Conservation (phyloP, 2,797 vertebrate genomes). For the Chelmon rostratus region DNA sequence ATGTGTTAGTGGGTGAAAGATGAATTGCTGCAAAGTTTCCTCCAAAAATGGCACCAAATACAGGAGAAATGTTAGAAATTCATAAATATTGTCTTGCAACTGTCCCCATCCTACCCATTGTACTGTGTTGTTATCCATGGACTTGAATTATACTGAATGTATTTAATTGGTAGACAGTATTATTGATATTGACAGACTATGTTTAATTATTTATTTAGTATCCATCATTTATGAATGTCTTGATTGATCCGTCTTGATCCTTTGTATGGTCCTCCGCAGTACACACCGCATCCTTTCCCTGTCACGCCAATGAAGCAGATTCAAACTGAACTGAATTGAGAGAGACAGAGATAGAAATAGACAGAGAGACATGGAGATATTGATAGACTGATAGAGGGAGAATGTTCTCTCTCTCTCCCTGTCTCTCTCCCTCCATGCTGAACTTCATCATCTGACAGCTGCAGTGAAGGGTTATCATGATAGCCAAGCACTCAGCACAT, state of each 20-base stretch:
- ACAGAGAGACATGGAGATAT: conserved; percentile 62
- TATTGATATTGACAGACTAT: conserved; percentile 52
- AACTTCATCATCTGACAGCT: conserved; percentile 69
- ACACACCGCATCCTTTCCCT: conserved; percentile 32
- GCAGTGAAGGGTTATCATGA: conserved; percentile 66
- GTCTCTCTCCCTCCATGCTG: conserved; percentile 51
- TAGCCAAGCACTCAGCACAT: conserved; percentile 53
- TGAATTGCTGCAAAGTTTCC: neutral
- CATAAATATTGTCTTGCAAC: neutral
- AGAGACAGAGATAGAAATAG: conserved; percentile 68
- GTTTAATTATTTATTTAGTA: conserved; percentile 52
- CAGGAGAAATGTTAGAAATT: neutral
- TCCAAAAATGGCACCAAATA: conserved; percentile 5
- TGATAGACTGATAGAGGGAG: conserved; percentile 66
- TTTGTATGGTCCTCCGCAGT: conserved; percentile 44
- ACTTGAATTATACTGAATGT: conserved; percentile 7
- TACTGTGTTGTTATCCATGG: neutral
- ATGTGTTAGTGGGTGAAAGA: neutral
- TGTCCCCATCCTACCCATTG: neutral
- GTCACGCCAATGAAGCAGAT: conserved; percentile 56
- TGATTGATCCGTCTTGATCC: conserved; percentile 47
- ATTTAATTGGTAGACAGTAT: neutral
- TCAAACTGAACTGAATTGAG: conserved; percentile 63
- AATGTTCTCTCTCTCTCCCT: conserved; percentile 27
- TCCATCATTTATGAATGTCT: conserved; percentile 51